Percentiles rank a stretch among this genome's conserved stretches.
Conservation (phyloP, 2,113 vertebrate species). For the Ictidomys tridecemlineatus region DNA sequence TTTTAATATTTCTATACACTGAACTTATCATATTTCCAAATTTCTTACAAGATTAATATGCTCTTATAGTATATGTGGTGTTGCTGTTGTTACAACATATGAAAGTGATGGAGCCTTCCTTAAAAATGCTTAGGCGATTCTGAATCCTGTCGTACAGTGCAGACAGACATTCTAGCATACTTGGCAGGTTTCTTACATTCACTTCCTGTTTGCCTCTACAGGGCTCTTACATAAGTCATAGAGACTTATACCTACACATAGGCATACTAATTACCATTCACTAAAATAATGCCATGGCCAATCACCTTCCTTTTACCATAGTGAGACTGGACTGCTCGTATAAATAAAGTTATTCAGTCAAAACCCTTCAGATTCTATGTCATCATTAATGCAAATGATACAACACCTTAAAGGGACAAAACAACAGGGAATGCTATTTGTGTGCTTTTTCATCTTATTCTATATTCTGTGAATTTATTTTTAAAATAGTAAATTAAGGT, state of each 20-base stretch:
- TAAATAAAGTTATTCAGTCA: conserved; percentile 42
- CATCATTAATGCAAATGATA: neutral
- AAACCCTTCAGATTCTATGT: conserved; percentile 21
- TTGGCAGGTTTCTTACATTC: neutral
- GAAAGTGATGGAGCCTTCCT: conserved; percentile 2
- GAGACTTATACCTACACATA: conserved; percentile 3
- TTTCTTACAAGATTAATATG: neutral
- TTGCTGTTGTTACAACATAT: neutral
- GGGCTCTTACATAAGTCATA: conserved; percentile 40
- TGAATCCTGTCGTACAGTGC: neutral
- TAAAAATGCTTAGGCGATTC: conserved; percentile 26
- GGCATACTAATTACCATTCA: neutral
- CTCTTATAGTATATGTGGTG: neutral
- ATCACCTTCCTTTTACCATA: neutral
- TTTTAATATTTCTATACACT: conserved; percentile 31
- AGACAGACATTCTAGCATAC: neutral
- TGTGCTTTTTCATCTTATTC: neutral
- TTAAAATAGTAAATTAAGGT: conserved; percentile 30
- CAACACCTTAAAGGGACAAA: neutral
- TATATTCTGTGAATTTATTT: neutral
- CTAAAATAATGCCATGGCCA: conserved; percentile 45
- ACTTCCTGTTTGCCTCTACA: conserved; percentile 44
- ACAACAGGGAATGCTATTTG: neutral
- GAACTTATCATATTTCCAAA: conserved; percentile 7
- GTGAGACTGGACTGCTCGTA: conserved; percentile 30